Base-by-base conservation (phyloP, 2,888 invertebrate genomes). In the Phania funesta region DNA sequence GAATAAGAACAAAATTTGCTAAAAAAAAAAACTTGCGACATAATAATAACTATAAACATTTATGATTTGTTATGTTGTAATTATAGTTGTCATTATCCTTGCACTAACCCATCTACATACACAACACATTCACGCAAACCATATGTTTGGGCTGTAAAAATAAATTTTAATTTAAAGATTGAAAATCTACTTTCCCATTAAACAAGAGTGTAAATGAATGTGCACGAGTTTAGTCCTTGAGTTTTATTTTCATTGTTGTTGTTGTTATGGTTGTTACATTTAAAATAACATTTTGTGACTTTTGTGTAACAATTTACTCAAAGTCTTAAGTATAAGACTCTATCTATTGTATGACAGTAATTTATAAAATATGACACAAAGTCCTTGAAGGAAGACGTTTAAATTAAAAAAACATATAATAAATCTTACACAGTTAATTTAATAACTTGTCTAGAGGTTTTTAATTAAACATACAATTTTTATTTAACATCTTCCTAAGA, bases 41-140 rank as follows among this genome's bases (percentile, higher is more conserved):
- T 60, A 60, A 32, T 60, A 52, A 44, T 26, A 62, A 52, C 13
- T 52, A 70, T 58, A 64, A 65, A 65, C 50, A 67, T 80, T 78
- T 77, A 82, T 82, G 74, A 70, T 68, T 58, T 77, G 77, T 74
- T 82, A 65, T 60, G 52, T 82, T 82, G 74, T 78, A 82, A 82
- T 82, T 78, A 78, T 65, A 62, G 35, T 54, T 62, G 60, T 70
- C 68, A 62, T 60, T 62, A 77, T 60, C 13, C 48, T 64, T 64
- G 56, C 50, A 46, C 20, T 64, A 18, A 77, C 20, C 54, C 32
- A 58, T n/a, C 22, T n/a, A 11, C 11, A 32, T 9, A 54, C 32
- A 44, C 9, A 26, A 70, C 6, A 41, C 29, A 68, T 24, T 26
- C 62, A 54, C 64, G 44, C 7, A 52, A 62, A 26, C 29, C 52